Percentiles rank a stretch among this genome's conserved stretches.
Conservation (phyloP, 2,113 vertebrate species). For the Brachypodius melanocephalos region DNA sequence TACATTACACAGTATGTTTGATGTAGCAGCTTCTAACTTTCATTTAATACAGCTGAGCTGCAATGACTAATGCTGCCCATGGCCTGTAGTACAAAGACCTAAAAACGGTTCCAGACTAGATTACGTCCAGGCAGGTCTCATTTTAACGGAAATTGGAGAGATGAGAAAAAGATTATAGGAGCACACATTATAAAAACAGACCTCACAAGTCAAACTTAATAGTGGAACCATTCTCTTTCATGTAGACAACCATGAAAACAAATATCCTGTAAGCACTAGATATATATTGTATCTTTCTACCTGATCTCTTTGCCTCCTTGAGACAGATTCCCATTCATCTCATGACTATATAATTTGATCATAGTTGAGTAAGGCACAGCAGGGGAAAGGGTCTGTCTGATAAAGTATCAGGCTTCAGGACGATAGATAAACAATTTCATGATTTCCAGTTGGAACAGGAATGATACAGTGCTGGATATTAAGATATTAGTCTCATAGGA, state of each 20-base stretch:
- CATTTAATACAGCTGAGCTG: slow-evolving; percentile 61
- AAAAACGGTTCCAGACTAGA: slow-evolving; percentile 78
- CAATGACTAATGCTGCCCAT: slow-evolving; percentile 59
- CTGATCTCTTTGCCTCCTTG: slow-evolving; percentile 85
- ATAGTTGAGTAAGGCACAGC: slow-evolving; percentile 87
- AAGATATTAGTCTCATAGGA: slow-evolving; percentile 26
- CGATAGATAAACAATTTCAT: slow-evolving; percentile 69
- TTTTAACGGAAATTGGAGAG: slow-evolving; percentile 89
- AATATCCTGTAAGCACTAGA: slow-evolving; percentile 93
- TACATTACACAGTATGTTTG: slow-evolving; percentile 41
- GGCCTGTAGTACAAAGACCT: slow-evolving; percentile 32
- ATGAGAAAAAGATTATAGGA: slow-evolving; percentile 81
- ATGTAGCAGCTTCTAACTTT: slow-evolving; percentile 55
- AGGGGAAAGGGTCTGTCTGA: slow-evolving; percentile 80
- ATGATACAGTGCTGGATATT: slow-evolving; percentile 18
- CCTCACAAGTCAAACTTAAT: slow-evolving; percentile 75
- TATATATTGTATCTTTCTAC: slow-evolving; percentile 82
- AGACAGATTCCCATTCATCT: slow-evolving; percentile 89
- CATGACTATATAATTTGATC: slow-evolving; percentile 90
- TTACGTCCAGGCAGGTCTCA: slow-evolving; percentile 80
- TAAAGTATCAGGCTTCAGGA: slow-evolving; percentile 79
- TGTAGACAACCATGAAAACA: slow-evolving; percentile 88
- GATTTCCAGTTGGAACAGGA: slow-evolving; percentile 61
- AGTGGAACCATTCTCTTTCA: slow-evolving; percentile 77
- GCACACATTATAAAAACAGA: slow-evolving; percentile 73